Base-by-base conservation (phyloP, 2,888 invertebrate species). In the Neocrepidodera transversa region DNA sequence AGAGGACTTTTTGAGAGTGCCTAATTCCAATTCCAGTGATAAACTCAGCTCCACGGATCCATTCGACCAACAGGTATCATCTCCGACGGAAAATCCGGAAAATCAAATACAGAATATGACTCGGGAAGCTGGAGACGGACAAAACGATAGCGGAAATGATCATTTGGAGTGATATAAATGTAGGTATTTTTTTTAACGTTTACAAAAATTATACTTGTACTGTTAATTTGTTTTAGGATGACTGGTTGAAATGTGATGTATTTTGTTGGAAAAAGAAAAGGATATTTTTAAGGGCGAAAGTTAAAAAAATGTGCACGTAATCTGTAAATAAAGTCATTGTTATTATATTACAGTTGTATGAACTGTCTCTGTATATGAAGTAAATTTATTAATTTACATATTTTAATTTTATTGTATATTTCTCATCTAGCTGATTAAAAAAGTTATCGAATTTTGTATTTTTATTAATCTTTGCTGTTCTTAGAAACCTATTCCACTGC, bases 111-210 rank as follows among this genome's bases (percentile, higher is more conserved):
- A 84, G 66, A 82, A 82, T 57, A 84, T 84, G 84, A 82, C 83
- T 32, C 78, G 84, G 36, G 84, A 84, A 66, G 82, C 82, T 61
- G 84, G 83, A 3, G 84, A 84, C 56, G 84, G 84, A 5, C 76
- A 79, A 58, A 76, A 76, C 56, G 75, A 76, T 64, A 71, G 60
- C 10, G 71, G 70, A 50, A 69, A 67, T 50, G 74, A 74, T 48
- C 69, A 62, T 49, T 68, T 66, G 10, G 75, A 77, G 74, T 74
- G 73, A 75, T 72, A 69, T 54, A 58, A 13, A 56, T 60, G 47
- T 45, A 36, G 6, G 47, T 45, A 23, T 10, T 35, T 10, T 35
- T 13, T 35, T 13, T 35, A 5, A 11, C 35, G 2, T 35, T 35
- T 35, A 35, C 35, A 35, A 35, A 4, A 35, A 11, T 35, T 5